Conservation (phyloP, 2,888 invertebrate species). For the Harpagoxenus sublaevis region DNA sequence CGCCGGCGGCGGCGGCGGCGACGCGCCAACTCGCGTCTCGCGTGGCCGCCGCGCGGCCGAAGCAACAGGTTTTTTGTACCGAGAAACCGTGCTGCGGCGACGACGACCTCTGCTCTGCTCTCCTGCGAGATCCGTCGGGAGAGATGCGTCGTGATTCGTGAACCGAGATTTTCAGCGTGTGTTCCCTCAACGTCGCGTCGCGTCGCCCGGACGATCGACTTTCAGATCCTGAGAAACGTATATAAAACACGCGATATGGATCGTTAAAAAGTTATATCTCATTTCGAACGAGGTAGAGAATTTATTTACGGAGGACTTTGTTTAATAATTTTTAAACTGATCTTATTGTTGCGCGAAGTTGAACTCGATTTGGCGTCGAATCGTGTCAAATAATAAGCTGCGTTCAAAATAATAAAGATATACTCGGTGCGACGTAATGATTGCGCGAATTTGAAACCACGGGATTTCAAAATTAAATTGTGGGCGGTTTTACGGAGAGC, state of each 20-base stretch:
- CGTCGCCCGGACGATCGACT: neutral
- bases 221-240: too few relatives aligned
- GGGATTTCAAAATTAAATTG: conserved; percentile 11
- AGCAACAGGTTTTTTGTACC: conserved; percentile 79
- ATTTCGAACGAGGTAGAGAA: neutral
- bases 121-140: neutral
- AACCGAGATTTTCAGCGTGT: neutral
- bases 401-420: neutral
- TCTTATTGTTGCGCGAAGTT: neutral
- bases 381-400: neutral
- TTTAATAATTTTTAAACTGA: neutral
- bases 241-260: neutral
- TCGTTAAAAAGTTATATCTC: too few relatives aligned
- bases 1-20: conserved; percentile 28
- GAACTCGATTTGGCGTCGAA: neutral
- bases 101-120: conserved; percentile 57
- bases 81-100: conserved; percentile 57
- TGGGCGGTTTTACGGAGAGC: neutral
- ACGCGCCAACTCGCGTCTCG: conserved; percentile 52
- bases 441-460: neutral
- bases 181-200: too few relatives aligned
- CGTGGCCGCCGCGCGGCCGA: conserved; percentile 56
- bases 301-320: neutral
- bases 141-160: neutral
- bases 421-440: neutral